Conservation (phyloP, 1,140 invertebrate species). For the Teleopsis dalmanni region DNA sequence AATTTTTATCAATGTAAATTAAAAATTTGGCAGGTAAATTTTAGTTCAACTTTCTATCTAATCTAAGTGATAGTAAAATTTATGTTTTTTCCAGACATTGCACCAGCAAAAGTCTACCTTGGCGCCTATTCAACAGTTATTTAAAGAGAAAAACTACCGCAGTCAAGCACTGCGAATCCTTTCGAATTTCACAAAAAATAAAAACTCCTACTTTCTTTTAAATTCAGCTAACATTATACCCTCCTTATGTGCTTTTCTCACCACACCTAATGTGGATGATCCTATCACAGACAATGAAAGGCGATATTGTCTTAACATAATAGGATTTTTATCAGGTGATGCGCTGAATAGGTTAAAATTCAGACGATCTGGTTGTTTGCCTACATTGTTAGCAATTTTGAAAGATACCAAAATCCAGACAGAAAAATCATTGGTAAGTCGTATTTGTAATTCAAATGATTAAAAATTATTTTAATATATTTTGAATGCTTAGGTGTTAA, state of each 20-base stretch:
- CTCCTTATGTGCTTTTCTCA: constrained; percentile 34
- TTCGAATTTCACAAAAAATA: constrained; percentile 40
- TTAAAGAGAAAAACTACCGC: constrained; percentile 31
- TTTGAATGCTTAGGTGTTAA: constrained; percentile 23
- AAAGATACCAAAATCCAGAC: constrained; percentile 30
- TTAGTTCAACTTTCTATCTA: background rate
- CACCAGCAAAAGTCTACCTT: constrained; percentile 19
- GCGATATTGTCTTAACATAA: constrained; percentile 38
- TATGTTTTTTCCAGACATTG: constrained; percentile 13
- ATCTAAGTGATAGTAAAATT: background rate
- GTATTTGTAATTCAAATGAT: background rate
- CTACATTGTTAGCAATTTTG: constrained; percentile 33
- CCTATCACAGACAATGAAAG: constrained; percentile 30
- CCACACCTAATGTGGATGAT: constrained; percentile 28
- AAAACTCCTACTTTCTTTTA: constrained; percentile 29
- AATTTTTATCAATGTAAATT: constrained; percentile 30
- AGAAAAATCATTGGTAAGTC: constrained; percentile 29
- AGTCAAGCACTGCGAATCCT: constrained; percentile 31
- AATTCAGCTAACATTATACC: constrained; percentile 36
- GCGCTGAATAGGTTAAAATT: constrained; percentile 42
- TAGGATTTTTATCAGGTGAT: constrained; percentile 33
- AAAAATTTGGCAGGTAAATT: background rate
- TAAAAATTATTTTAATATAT: background rate
- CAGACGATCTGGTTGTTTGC: constrained; percentile 33
- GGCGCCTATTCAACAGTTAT: constrained; percentile 33